Evolutionary conservation across 2,113 vertebrate species (phyloP).

Genomic region (Dasypus novemcinctus): DNA sequence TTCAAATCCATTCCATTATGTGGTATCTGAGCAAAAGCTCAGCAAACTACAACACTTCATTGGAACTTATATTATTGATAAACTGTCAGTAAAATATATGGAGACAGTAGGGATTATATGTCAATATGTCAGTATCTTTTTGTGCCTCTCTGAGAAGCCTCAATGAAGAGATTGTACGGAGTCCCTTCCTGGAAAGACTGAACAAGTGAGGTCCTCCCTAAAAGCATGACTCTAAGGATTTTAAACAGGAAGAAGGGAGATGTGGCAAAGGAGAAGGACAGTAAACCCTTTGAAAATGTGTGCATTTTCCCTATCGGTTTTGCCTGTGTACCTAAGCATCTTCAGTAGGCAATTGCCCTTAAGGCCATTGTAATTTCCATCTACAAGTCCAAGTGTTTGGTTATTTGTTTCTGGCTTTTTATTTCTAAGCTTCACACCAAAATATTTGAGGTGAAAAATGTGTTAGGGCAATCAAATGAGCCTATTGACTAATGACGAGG

Average conservation of each 20-base stretch:
- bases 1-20: no score
- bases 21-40: no score
- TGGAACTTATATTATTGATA: not conserved
- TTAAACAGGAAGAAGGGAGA: not conserved
- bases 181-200: not conserved
- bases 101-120: not conserved
- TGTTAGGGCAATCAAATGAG: not conserved
- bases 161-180: not conserved
- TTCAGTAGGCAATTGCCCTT: not conserved
- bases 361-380: not conserved
- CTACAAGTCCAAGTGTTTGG: not conserved
- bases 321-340: not conserved
- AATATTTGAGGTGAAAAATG: slow-evolving; percentile 34
- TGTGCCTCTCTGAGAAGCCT: not conserved
- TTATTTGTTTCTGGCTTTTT: slow-evolving; percentile 25
- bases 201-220: not conserved
- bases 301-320: not conserved
- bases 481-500: slow-evolving; percentile 20
- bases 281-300: not conserved
- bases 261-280: not conserved
- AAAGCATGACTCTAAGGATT: not conserved
- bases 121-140: not conserved
- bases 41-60: not conserved
- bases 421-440: slow-evolving; percentile 4
- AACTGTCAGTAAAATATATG: not conserved